Conservation (phyloP, 2,113 vertebrate genomes). For the Hucho hucho region DNA sequence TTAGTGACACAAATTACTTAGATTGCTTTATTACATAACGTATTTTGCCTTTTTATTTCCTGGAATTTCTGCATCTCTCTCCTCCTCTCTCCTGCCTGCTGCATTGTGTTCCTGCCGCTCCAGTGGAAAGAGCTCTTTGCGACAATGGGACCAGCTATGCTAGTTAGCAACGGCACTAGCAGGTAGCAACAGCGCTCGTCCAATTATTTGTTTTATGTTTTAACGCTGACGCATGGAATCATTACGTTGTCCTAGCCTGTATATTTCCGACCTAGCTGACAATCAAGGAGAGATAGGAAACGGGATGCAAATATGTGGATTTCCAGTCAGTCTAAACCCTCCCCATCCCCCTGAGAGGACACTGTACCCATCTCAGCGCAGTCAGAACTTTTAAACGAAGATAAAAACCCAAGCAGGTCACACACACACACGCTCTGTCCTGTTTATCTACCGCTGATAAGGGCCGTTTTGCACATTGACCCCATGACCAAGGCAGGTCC, state of each 20-base stretch:
- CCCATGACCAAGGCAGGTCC: background rate
- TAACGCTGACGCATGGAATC: no score
- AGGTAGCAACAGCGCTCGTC: no score
- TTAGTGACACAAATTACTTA: no score
- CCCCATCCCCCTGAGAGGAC: background rate
- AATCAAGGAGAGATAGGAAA: slow-evolving; percentile 42
- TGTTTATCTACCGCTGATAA: background rate
- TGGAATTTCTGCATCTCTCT: no score
- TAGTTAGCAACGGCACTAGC: no score
- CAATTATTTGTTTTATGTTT: no score
- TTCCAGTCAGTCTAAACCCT: slow-evolving; percentile 32
- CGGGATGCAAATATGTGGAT: slow-evolving; percentile 42
- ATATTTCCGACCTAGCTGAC: slow-evolving; percentile 17
- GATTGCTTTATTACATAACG: no score
- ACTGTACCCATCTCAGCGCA: background rate
- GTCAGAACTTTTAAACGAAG: background rate
- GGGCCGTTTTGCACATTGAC: background rate
- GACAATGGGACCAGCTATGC: no score
- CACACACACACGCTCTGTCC: background rate
- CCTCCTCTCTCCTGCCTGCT: background rate
- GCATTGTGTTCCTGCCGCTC: slow-evolving; percentile 55
- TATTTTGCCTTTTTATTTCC: no score
- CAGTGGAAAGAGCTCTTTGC: slow-evolving; percentile 38
- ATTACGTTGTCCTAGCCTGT: no score
- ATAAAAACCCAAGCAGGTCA: background rate